Evolutionary conservation across 2,113 vertebrate genomes (phyloP).

Genomic region (Theristicus caerulescens): DNA sequence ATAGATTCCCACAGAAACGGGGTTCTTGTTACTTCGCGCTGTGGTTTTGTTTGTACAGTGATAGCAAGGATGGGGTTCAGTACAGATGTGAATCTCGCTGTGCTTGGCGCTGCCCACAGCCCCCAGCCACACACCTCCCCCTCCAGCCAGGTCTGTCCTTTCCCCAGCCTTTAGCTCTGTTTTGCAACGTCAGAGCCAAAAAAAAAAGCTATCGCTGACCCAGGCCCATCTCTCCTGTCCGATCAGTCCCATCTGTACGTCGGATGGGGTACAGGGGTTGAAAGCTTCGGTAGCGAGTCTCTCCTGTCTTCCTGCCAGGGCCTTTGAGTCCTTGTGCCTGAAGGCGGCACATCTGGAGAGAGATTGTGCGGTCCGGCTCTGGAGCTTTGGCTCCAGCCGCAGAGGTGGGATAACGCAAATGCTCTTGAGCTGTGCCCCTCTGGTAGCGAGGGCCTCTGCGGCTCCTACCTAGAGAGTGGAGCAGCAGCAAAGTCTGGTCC

Average conservation of each 20-base stretch:
- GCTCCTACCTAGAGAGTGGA: not conserved
- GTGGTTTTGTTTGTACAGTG: not conserved
- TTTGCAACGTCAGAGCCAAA: not conserved
- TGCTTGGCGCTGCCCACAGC: not conserved
- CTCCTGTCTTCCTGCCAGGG: not conserved
- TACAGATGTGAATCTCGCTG: accelerated
- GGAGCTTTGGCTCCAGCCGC: not conserved
- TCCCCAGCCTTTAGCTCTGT: not conserved
- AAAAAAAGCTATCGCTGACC: not conserved
- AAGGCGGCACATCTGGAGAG: not conserved
- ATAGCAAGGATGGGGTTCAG: not conserved
- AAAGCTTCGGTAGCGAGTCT: not conserved
- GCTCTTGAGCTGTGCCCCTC: too few species aligned
- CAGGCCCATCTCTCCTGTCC: not conserved
- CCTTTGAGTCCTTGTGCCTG: not conserved
- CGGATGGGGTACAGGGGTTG: not conserved
- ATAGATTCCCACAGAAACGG: not conserved
- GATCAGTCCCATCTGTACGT: not conserved
- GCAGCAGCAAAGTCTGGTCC: not conserved
- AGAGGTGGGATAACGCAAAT: accelerated
- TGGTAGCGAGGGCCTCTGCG: not conserved
- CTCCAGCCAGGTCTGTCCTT: not conserved
- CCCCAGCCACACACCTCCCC: not conserved
- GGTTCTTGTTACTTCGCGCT: accelerated
- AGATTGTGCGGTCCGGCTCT: not conserved